Conservation (phyloP, 35 echinoderm and acorn worm species). For the Anneissia japonica region DNA sequence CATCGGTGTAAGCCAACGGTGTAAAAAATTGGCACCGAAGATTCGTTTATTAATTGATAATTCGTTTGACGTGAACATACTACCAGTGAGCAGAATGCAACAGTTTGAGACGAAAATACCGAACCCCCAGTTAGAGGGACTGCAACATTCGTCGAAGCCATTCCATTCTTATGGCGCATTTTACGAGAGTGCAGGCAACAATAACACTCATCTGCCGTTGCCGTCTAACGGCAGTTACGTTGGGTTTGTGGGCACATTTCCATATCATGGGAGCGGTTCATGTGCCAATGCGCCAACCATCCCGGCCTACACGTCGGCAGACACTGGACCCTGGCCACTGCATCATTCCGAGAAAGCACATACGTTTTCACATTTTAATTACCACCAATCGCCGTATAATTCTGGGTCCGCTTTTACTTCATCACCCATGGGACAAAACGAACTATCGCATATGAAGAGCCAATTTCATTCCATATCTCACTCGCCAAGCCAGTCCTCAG, state of each 20-base stretch:
- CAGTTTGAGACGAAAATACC: neutral
- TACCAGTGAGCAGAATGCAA: neutral
- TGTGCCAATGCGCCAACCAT: neutral
- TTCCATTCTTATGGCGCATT: neutral
- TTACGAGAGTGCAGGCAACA: neutral
- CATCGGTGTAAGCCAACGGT: neutral
- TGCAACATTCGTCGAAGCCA: neutral
- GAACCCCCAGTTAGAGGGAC: neutral
- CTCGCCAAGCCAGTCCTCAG: neutral
- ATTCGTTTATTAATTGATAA: neutral
- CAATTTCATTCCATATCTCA: neutral
- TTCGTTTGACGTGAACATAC: neutral
- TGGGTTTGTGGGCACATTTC: neutral
- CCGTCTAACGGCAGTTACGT: neutral
- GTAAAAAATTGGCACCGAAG: neutral
- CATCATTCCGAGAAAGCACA: neutral
- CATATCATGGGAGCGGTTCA: neutral
- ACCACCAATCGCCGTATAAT: neutral
- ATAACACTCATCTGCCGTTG: neutral
- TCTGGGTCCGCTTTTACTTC: neutral
- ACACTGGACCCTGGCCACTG: neutral
- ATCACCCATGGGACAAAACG: neutral
- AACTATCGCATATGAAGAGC: neutral
- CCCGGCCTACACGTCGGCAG: neutral
- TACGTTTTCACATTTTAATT: neutral